Evolutionary conservation across 1,140 invertebrate species (phyloP).

Genomic region (Gerris buenoi): DNA sequence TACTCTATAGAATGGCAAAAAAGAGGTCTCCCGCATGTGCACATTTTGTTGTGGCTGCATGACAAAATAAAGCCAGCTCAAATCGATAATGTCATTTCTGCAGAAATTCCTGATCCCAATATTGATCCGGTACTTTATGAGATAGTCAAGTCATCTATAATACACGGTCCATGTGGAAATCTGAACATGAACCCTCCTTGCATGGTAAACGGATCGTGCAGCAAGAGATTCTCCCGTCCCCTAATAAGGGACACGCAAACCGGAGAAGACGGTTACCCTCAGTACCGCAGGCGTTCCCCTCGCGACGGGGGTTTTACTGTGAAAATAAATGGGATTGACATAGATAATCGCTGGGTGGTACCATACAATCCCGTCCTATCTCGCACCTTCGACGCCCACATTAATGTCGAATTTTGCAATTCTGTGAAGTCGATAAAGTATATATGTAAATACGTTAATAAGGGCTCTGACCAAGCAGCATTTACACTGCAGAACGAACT

Average conservation of each 20-base stretch:
- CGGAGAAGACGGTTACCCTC: constrained; percentile 28
- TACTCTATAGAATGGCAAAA: constrained; percentile 35
- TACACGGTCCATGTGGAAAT: constrained; percentile 3
- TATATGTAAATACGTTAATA: constrained; percentile 31
- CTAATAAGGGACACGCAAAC: constrained; percentile 24
- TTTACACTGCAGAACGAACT: constrained; percentile 6
- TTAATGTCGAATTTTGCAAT: constrained; percentile 4
- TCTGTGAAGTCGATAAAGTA: constrained; percentile 27
- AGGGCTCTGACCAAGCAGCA: constrained; percentile 25
- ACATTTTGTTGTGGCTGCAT: constrained; percentile 32
- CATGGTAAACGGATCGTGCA: constrained; percentile 33
- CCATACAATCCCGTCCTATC: constrained; percentile 28
- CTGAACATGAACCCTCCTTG: constrained; percentile 28
- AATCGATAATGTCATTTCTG: constrained; percentile 35
- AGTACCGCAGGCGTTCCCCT: constrained; percentile 22
- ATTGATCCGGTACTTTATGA: constrained; percentile 30
- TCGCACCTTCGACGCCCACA: constrained; percentile 23
- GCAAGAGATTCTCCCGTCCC: constrained; percentile 29
- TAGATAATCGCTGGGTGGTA: constrained; percentile 30
- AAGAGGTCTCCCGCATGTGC: constrained; percentile 32
- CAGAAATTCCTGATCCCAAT: constrained; percentile 35
- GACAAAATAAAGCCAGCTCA: constrained; percentile 24
- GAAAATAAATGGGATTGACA: constrained; percentile 22
- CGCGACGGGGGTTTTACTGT: constrained; percentile 14
- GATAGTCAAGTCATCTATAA: constrained; percentile 30